Evolutionary conservation across 2,797 vertebrate genomes (phyloP).

Genomic region (Vespertilio murinus): DNA sequence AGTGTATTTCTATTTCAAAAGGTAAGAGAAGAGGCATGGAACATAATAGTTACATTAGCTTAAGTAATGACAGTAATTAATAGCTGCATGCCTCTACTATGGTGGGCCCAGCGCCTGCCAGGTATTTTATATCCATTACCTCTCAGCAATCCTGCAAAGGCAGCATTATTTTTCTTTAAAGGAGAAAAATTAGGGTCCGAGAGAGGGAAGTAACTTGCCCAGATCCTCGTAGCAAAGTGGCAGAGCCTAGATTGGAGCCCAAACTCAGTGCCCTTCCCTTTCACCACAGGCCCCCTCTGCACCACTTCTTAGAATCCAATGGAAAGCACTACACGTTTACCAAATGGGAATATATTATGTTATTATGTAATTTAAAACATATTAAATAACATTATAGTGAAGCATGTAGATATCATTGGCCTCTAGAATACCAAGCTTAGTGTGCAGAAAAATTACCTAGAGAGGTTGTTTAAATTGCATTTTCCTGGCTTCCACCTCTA

Average conservation of each 20-base stretch:
- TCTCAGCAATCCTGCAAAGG: constrained; percentile 45
- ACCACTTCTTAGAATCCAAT: not conserved
- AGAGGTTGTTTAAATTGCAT: constrained; percentile 32
- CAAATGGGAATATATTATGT: not conserved
- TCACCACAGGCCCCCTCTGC: not conserved
- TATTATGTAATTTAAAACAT: constrained; percentile 15
- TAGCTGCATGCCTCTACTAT: constrained; percentile 3
- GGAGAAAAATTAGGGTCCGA: constrained; percentile 2
- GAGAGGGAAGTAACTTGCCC: not conserved
- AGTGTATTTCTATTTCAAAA: constrained; percentile 33
- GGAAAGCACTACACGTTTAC: not conserved
- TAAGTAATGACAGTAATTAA: constrained; percentile 60
- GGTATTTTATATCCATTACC: constrained; percentile 54
- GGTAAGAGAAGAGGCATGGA: constrained; percentile 27
- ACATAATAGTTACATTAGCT: constrained; percentile 41
- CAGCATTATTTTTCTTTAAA: constrained; percentile 46
- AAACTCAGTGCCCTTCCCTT: not conserved
- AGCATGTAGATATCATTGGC: not conserved
- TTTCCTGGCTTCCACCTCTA: not conserved
- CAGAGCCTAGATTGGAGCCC: not conserved
- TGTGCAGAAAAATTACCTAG: not conserved
- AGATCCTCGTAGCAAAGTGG: not conserved
- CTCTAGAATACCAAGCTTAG: not conserved
- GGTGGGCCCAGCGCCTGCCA: constrained; percentile 1
- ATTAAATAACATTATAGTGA: constrained; percentile 5